Evolutionary conservation across 2,113 vertebrate species (phyloP), one percentile per base, ranked within the genome.

Genomic region (Psephotus haematonotus): DNA sequence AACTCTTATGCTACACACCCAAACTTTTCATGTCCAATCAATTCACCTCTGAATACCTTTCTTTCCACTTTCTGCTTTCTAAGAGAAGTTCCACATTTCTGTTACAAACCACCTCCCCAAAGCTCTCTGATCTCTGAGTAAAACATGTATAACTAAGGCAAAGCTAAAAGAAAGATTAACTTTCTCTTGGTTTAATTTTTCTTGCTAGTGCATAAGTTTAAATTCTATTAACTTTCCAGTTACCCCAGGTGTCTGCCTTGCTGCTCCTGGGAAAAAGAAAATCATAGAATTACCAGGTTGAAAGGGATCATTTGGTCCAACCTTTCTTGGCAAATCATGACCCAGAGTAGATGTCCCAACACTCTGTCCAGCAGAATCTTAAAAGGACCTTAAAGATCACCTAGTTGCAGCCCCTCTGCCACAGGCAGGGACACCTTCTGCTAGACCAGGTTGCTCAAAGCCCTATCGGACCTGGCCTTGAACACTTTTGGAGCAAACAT

Each of bases 101-200:
- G 22, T 63, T 53, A 49, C n/a, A 62, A 39, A 52, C 31, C 2
- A 2, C 41, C 83, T 86, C 7, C 37, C 33, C 0, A 0, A 37
- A 50, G 47, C 52, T 64, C 43, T 72, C 43, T 59, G 57, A 22
- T 67, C 25, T 53, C 29, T 7, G 5, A 68, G 33, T 31, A 82
- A 71, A 88, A 76, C 6, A 10, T 16, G 4, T n/a, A 68, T 67
- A 85, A 59, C 31, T 52, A 65, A 28, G 7, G 25, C 17, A 41
- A 74, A 91, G 18, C 52, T n/a, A 55, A 50, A 44, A 15, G 2
- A 43, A 83, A 80, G 72, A 76, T 2, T 4, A 2, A 24, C 70
- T 71, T 41, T 53, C 9, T 9, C 22, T 55, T 68, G 3, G 31
- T 65, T 82, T 55, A 14, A 3, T 59, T 83, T 88, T 55, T 72